Evolutionary conservation across 1,140 invertebrate genomes (phyloP), one percentile per base, ranked within the genome.

Genomic region (Caenorhabditis inopinata): DNA sequence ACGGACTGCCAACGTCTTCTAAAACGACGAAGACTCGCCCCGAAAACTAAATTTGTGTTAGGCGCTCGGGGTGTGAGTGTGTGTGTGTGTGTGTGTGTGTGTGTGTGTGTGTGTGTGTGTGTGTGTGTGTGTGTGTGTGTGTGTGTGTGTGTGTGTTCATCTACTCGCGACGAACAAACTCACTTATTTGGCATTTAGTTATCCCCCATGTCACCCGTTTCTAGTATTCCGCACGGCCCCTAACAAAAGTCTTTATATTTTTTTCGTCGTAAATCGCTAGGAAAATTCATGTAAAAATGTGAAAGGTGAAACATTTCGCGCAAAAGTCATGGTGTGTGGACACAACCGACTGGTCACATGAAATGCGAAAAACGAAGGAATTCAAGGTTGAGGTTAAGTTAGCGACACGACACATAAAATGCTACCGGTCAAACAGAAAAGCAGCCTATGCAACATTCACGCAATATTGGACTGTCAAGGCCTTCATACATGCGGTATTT

Each of bases 31-130:
- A 53, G 49, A n/a, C 53, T 32, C 53, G 27, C 38, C 58, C 58
- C 58, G 58, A 68, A 68, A 68, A 68, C 58, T 68, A 68, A 68
- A 68, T 68, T 68, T 68, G 58, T 68, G 58, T 68, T 68, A 68
- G 58, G 23, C 58, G 58, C 58, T 68, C 51, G 7, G 6, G 35
- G 16, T 38, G 27, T 62, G 27, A 32, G 29, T 32, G 53, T 29
- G 58, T 9, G 46, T 48, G 46, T 48, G 46, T 14, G 16, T 48
- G 46, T 29, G 51, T n/a, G n/a, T n/a, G n/a, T n/a, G n/a, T n/a
- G n/a, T n/a, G n/a, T n/a, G n/a, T n/a, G n/a, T n/a, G n/a, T n/a
- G n/a, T n/a, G n/a, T n/a, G n/a, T n/a, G n/a, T n/a, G n/a, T n/a
- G n/a, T n/a, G n/a, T n/a, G n/a, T n/a, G n/a, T n/a, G n/a, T n/a